Evolutionary conservation across 2,888 invertebrate genomes (phyloP).

Genomic region (Ormyrus pomaceus): DNA sequence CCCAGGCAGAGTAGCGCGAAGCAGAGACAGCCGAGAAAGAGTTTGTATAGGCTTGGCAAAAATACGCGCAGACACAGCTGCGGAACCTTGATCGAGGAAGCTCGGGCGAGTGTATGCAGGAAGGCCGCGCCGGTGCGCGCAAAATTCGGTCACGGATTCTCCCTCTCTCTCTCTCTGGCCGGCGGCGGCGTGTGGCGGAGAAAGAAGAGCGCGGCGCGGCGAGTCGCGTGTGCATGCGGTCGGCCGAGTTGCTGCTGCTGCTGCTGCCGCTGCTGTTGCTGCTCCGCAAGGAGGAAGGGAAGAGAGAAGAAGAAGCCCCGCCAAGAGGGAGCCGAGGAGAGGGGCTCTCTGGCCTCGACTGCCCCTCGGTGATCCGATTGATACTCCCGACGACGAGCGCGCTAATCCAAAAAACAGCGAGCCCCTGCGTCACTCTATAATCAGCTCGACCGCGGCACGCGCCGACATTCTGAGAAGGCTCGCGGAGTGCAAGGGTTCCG

Average conservation of each 20-base stretch:
- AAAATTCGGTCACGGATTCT: slow-evolving; percentile 56
- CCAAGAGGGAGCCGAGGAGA: not conserved
- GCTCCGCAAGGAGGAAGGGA: not conserved
- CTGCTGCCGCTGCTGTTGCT: no score
- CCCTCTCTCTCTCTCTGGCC: slow-evolving; percentile 16
- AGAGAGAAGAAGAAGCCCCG: slow-evolving; percentile 21
- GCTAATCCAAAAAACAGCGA: no score
- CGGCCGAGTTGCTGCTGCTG: no score
- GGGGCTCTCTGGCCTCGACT: slow-evolving; percentile 9
- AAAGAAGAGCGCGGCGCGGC: not conserved
- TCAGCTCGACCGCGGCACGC: not conserved
- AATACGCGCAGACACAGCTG: slow-evolving; percentile 44
- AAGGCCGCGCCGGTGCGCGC: slow-evolving; percentile 36
- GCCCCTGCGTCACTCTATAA: not conserved
- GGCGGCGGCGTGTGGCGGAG: not conserved
- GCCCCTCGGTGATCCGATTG: slow-evolving; percentile 26
- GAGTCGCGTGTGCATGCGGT: not conserved
- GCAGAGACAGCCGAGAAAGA: slow-evolving; percentile 4
- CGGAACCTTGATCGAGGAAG: slow-evolving; percentile 54
- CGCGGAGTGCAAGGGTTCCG: no score
- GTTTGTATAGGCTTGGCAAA: slow-evolving; percentile 16
- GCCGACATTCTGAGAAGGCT: no score
- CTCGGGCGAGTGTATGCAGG: slow-evolving; percentile 7
- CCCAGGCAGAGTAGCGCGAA: not conserved
- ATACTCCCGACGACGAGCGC: not conserved